Conservation (phyloP, 2,113 vertebrate species). For the Apaloderma vittatum region DNA sequence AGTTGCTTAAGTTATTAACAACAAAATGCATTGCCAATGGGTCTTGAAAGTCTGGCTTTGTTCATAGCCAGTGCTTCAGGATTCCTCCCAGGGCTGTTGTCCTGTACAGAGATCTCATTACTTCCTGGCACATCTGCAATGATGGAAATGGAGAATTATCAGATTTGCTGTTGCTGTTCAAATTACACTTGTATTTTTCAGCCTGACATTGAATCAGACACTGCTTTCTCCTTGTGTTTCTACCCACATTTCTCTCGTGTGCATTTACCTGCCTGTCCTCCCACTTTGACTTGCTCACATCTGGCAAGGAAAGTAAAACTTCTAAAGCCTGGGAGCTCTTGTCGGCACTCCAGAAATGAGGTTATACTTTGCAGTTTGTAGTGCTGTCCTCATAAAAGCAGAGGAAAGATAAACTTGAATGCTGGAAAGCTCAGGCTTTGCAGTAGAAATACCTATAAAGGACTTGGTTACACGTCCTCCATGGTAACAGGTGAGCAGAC, state of each 20-base stretch:
- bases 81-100: neutral
- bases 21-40: neutral
- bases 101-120: neutral
- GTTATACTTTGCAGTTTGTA: neutral
- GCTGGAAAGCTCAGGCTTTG: neutral
- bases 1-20: neutral
- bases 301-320: neutral
- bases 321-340: neutral
- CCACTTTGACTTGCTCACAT: neutral
- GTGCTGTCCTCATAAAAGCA: neutral
- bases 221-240: neutral
- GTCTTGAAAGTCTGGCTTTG: neutral
- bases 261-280: neutral
- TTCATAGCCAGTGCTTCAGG: neutral
- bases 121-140: neutral
- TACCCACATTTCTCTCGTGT: neutral
- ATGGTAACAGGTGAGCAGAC: neutral
- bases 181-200: neutral
- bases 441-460: neutral
- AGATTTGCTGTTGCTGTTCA: neutral
- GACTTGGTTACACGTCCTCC: neutral
- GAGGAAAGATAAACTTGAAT: neutral
- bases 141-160: neutral
- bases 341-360: neutral
- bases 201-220: neutral